Evolutionary conservation across 2,113 vertebrate genomes (phyloP), one percentile per base, ranked within the genome.

Genomic region (Gopherus evgoodei): DNA sequence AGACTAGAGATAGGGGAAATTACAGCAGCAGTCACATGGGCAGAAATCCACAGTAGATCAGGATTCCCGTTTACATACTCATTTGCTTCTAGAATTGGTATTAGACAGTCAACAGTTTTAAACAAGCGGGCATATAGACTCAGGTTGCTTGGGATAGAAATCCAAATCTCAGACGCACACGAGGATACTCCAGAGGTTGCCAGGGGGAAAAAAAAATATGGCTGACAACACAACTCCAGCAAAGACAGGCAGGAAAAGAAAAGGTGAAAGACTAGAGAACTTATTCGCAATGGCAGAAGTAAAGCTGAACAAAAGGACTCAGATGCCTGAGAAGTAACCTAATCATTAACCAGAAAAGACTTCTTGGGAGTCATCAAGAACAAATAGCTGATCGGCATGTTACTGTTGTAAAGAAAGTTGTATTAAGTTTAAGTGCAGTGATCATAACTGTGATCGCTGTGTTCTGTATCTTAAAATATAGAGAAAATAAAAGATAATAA

Each of bases 71-170:
- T 88, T 87, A 94, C 84, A 62, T 93, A 35, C 88, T 91, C 5
- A 54, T 84, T 93, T 89, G 24, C 76, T 86, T 93, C n/a, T 9
- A 91, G 44, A 92, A 89, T 53, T 72, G 2, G 42, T 95, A 82
- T 91, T 91, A 47, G 83, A 84, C 52, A 56, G 27, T 42, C 47
- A 91, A 52, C 86, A 35, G 16, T 25, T 93, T 94, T 93, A 86
- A 91, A 81, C 38, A 82, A 52, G 8, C 53, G 56, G 14, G 10
- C 1, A 94, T 94, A 94, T 80, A 24, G 50, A 80, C 90, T 75
- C 11, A 56, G 69, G 54, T 81, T 89, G 27, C 59, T 94, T 93
- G 42, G 54, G 35, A 84, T 93, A 88, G 90, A 95, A 94, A 86
- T 90, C 49, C 35, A 42, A 89, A 49, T 94, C 78, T 96, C 72